Evolutionary conservation across 2,113 vertebrate genomes (phyloP), one percentile per base, ranked within the genome.

Genomic region (Centropristis striata): DNA sequence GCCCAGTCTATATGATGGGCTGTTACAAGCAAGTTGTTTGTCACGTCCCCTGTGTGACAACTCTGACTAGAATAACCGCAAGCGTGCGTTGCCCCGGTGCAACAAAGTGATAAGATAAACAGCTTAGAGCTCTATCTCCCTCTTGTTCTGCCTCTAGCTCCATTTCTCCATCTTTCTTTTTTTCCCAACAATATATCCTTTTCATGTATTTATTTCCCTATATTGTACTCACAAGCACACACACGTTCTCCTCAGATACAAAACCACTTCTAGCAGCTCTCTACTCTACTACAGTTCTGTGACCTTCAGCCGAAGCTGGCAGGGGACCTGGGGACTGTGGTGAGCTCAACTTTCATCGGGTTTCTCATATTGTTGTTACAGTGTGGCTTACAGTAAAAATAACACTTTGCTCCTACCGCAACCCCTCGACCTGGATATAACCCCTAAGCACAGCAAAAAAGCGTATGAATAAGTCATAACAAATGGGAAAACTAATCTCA

Each of bases 371-470:
- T 92, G 90, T 92, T 93, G 90, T 88, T 90, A 90, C 89, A 92
- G 91, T 91, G 84, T 84, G 91, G 90, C 90, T 92, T 91, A 92
- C 90, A 91, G 92, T 87, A 92, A 88, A 90, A 92, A 92, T 91
- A 92, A 92, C 91, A 93, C 90, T 88, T 85, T 85, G 87, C 88
- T 92, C 87, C 84, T 65, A 89, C 91, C 87, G 5, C 90, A 91
- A 85, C 88, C 88, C 76, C 77, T 80, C 67, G 86, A 92, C 92
- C 90, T 83, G 91, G 39, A 77, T 85, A 76, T 90, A 84, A 90
- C 90, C 90, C 85, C 83, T 41, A 36, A 78, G 81, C 74, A 79
- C 44, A 79, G 80, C 72, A 66, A 71, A 80, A 51, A 77, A 58
- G 23, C 8, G 37, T 61, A 87, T 88, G 80, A 90, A 89, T 88